Evolutionary conservation across 2,888 invertebrate genomes (phyloP).

Genomic region (Holacanthella duospinosa): DNA sequence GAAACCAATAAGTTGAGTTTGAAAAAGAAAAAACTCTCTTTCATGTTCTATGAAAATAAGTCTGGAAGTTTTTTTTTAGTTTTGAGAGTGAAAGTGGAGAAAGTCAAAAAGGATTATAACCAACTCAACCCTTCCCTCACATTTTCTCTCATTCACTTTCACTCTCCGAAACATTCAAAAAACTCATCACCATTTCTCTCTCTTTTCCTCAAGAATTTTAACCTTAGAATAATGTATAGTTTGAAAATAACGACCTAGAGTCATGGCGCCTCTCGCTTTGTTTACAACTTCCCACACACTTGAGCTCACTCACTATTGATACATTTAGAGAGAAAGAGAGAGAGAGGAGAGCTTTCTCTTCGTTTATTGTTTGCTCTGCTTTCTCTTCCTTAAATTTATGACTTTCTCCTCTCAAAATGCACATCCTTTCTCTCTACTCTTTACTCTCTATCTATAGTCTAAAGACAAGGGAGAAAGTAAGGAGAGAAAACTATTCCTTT

Average conservation of each 20-base stretch:
- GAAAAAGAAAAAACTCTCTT: background rate
- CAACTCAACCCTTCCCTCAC: no score
- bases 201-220: background rate
- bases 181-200: no score
- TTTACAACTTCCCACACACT: background rate
- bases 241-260: no score
- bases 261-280: background rate
- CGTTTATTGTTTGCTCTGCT: constrained; percentile 3
- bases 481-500: background rate
- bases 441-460: no score
- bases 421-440: background rate
- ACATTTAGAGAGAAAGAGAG: background rate
- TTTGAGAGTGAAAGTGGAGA: background rate
- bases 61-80: no score
- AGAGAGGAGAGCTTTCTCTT: background rate
- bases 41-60: background rate
- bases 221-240: no score
- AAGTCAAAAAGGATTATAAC: background rate
- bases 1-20: background rate
- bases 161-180: no score
- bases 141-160: no score
- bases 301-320: background rate
- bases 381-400: background rate
- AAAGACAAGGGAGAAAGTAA: background rate
- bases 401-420: background rate